Percentiles rank a stretch among this genome's conserved stretches.
Conservation (phyloP, 2,797 vertebrate species). For the Oreonectes daqikongensis region DNA sequence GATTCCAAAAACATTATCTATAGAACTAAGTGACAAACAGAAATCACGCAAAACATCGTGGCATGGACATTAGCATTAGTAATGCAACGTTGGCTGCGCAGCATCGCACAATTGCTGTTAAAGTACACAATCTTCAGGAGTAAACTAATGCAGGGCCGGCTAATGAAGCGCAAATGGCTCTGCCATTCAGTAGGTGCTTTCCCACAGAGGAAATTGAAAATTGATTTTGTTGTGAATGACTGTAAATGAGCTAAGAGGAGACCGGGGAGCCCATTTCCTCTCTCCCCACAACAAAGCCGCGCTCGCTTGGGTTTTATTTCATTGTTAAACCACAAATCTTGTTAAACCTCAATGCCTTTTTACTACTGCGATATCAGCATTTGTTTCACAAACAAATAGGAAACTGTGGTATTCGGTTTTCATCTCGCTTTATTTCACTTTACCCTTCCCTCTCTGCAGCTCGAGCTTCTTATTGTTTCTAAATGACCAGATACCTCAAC, state of each 20-base stretch:
- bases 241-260: slow-evolving; percentile 33
- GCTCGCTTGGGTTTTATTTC: slow-evolving; percentile 29
- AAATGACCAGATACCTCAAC: slow-evolving; percentile 2
- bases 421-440: not conserved
- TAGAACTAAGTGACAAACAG: slow-evolving; percentile 21
- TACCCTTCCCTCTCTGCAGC: not conserved
- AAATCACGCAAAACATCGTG: slow-evolving; percentile 3
- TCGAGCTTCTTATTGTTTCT: not conserved
- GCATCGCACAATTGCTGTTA: slow-evolving; percentile 10
- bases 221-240: slow-evolving; percentile 48
- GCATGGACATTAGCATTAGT: slow-evolving; percentile 25
- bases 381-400: slow-evolving; percentile 42
- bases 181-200: slow-evolving; percentile 24
- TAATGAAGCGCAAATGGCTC: slow-evolving; percentile 32
- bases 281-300: slow-evolving; percentile 30
- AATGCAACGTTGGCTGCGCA: slow-evolving; percentile 20
- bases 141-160: slow-evolving; percentile 2
- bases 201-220: slow-evolving; percentile 49
- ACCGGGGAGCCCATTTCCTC: slow-evolving; percentile 20
- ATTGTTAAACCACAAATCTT: slow-evolving; percentile 43
- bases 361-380: slow-evolving; percentile 40
- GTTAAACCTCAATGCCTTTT: slow-evolving; percentile 36
- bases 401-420: slow-evolving; percentile 11
- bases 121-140: slow-evolving; percentile 18
- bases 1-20: slow-evolving; percentile 1